phyloP scores from a whole-genome alignment of 2,888 invertebrate genomes.

The Onchidella celtica region DNA sequence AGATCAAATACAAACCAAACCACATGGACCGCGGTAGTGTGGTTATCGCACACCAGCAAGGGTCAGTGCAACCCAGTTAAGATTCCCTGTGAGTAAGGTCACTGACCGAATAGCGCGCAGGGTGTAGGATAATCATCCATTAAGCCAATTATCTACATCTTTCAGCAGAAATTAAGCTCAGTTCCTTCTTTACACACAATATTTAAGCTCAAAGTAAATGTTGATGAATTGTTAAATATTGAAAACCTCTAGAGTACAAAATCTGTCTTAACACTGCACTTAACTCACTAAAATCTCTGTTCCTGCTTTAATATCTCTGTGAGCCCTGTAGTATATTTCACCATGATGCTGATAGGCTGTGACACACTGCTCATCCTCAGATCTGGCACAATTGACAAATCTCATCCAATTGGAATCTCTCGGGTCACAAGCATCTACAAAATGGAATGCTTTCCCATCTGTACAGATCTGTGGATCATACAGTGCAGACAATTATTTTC shows the following conservation, averaged over 20 bases:
- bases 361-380: conserved; percentile 51
- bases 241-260: background rate
- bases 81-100: no score
- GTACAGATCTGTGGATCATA: conserved; percentile 30
- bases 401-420: conserved; percentile 51
- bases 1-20: no score
- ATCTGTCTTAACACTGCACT: background rate
- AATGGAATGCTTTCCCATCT: conserved; percentile 43
- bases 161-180: no score
- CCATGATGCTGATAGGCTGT: conserved; percentile 51
- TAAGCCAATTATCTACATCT: no score
- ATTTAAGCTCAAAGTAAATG: background rate
- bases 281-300: conserved; percentile 37
- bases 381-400: conserved; percentile 52
- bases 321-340: conserved; percentile 49
- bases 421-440: conserved; percentile 51
- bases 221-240: no score
- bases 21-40: no score
- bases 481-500: no score
- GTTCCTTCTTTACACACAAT: background rate
- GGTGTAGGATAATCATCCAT: no score
- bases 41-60: no score
- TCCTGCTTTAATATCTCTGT: conserved; percentile 42
- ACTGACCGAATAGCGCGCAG: no score
- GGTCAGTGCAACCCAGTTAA: no score